Evolutionary conservation across 2,888 invertebrate genomes (phyloP).

Genomic region (Megastigmus dorsalis): DNA sequence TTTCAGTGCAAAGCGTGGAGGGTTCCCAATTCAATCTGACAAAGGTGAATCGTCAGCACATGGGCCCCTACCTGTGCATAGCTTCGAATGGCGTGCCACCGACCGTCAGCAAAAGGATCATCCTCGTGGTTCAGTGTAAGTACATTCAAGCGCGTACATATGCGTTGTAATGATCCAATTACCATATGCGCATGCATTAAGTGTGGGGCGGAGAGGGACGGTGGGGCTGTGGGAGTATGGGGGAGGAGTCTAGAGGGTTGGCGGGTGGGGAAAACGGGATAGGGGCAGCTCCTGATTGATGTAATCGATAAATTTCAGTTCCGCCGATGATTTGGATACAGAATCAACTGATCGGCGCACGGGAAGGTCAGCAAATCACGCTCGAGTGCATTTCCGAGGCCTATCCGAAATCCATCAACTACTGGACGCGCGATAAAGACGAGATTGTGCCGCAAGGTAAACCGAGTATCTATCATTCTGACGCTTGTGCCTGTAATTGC

Average conservation of each 20-base stretch:
- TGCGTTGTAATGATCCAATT: slow-evolving; percentile 14
- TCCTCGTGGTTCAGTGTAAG: slow-evolving; percentile 76
- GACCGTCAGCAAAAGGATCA: slow-evolving; percentile 75
- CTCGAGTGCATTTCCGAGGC: slow-evolving; percentile 78
- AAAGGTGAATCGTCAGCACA: slow-evolving; percentile 75
- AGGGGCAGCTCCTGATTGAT: slow-evolving; percentile 14
- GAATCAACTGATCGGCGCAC: slow-evolving; percentile 77
- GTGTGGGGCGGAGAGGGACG: neutral
- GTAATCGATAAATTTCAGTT: slow-evolving; percentile 69
- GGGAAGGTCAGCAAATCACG: slow-evolving; percentile 75
- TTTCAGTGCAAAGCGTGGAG: slow-evolving; percentile 81
- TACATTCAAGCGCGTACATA: slow-evolving; percentile 55
- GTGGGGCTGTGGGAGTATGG: too few species aligned
- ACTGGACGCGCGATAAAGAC: slow-evolving; percentile 77
- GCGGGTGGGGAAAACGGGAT: neutral
- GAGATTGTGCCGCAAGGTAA: slow-evolving; percentile 77
- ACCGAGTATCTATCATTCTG: slow-evolving; percentile 41
- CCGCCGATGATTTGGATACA: slow-evolving; percentile 78
- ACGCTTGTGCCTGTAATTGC: neutral
- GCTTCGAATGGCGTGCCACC: slow-evolving; percentile 76
- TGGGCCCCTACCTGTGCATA: slow-evolving; percentile 76
- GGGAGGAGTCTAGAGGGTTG: too few species aligned
- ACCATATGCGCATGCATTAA: slow-evolving; percentile 11
- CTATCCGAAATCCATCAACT: slow-evolving; percentile 78
- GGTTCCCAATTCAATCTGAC: slow-evolving; percentile 76